A percentile compares a stretch with the other conserved stretches of the same genome.
phyloP scores from a whole-genome alignment of 2,888 invertebrate genomes.

The Leptinotarsa peninsularis region DNA sequence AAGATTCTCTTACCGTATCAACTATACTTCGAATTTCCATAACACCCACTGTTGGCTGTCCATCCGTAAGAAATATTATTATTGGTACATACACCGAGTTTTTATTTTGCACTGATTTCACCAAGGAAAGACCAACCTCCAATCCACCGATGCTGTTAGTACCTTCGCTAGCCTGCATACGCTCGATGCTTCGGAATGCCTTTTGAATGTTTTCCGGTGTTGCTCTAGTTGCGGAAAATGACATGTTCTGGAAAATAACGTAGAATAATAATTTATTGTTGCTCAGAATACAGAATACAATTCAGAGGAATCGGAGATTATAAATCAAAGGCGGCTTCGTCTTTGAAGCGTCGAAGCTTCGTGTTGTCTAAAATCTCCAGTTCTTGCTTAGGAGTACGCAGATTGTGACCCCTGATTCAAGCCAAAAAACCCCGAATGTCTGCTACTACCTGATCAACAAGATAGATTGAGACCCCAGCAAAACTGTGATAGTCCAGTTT shows the following conservation, averaged over 20 bases:
- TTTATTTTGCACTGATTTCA: conserved; percentile 44
- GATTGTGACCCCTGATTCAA: no score
- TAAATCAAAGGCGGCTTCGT: no score
- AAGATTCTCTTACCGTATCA: neutral
- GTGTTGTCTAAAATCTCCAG: no score
- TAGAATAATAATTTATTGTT: no score
- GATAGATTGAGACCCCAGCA: no score
- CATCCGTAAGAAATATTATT: conserved; percentile 75
- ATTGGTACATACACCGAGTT: conserved; percentile 67
- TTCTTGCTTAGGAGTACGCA: no score
- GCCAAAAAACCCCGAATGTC: no score
- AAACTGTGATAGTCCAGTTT: no score
- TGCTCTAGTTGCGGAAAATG: conserved; percentile 68
- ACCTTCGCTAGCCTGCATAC: conserved; percentile 69
- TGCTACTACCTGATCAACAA: no score
- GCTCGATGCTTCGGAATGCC: conserved; percentile 69
- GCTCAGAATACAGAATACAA: no score
- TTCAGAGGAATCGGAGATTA: no score
- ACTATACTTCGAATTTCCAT: neutral
- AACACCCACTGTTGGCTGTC: conserved; percentile 72
- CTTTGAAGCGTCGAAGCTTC: no score
- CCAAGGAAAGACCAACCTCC: conserved; percentile 64
- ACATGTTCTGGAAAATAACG: conserved; percentile 42
- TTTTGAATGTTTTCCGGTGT: conserved; percentile 69
- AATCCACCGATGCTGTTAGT: conserved; percentile 77